phyloP scores from a whole-genome alignment of 2,797 vertebrate species.

The Phoxinus dragarum region DNA sequence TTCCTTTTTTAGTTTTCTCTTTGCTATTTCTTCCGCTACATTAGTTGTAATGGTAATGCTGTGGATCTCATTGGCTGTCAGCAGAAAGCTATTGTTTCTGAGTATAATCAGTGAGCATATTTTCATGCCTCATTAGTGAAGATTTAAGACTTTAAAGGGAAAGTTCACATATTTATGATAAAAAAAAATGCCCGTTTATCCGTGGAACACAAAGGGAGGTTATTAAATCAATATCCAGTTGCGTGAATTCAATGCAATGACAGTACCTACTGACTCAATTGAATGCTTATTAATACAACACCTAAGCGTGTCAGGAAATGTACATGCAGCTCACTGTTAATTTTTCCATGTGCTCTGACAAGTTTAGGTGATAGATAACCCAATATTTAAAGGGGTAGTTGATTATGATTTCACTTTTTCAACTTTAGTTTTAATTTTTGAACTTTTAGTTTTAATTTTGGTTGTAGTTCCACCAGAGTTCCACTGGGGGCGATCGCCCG shows the following conservation, averaged over 20 bases:
- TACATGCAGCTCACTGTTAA: neutral
- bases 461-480: no score
- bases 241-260: neutral
- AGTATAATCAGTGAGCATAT: neutral
- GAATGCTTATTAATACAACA: neutral
- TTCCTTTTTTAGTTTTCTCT: neutral
- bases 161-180: neutral
- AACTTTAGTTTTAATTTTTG: no score
- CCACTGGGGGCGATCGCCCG: no score
- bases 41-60: conserved; percentile 28
- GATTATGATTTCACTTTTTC: no score
- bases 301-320: neutral
- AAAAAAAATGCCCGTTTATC: neutral
- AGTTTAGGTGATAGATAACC: neutral
- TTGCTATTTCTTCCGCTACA: neutral
- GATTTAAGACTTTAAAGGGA: neutral
- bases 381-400: neutral
- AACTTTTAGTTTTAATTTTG: no score
- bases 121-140: neutral
- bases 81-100: conserved; percentile 9
- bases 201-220: neutral
- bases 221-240: neutral
- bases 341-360: neutral
- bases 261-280: neutral
- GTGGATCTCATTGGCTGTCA: conserved; percentile 3